Conservation (phyloP, 2,113 vertebrate genomes). For the Ciconia stormi region DNA sequence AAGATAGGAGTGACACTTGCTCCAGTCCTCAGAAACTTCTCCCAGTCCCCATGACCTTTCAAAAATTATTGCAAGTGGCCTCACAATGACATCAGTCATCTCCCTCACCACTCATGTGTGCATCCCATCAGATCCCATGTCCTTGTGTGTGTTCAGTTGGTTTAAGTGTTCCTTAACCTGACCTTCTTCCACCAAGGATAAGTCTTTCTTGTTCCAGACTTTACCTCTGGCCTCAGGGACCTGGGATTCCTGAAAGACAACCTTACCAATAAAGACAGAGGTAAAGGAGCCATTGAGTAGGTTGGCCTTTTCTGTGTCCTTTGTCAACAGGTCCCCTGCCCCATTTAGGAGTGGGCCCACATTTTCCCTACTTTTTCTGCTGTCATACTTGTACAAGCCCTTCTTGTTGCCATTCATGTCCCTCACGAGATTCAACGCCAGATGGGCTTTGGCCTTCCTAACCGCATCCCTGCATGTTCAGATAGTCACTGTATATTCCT, state of each 20-base stretch:
- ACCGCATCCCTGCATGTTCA: fast-evolving
- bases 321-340: background rate
- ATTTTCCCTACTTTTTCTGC: background rate
- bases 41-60: background rate
- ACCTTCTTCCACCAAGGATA: background rate
- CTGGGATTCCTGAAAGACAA: background rate
- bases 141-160: background rate
- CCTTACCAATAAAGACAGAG: background rate
- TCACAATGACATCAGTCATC: background rate
- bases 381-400: background rate
- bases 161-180: background rate
- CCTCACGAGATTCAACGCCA: fast-evolving
- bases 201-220: background rate
- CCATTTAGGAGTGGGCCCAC: background rate
- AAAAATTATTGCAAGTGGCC: background rate
- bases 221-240: background rate
- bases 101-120: background rate
- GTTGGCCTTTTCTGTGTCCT: background rate
- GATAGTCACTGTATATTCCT: background rate
- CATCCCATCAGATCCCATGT: background rate
- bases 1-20: background rate
- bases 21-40: background rate
- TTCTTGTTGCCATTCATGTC: background rate
- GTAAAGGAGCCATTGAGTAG: background rate
- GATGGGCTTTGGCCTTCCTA: background rate